Base-by-base conservation (phyloP, 2,888 invertebrate species). In the Graphium colonna region DNA sequence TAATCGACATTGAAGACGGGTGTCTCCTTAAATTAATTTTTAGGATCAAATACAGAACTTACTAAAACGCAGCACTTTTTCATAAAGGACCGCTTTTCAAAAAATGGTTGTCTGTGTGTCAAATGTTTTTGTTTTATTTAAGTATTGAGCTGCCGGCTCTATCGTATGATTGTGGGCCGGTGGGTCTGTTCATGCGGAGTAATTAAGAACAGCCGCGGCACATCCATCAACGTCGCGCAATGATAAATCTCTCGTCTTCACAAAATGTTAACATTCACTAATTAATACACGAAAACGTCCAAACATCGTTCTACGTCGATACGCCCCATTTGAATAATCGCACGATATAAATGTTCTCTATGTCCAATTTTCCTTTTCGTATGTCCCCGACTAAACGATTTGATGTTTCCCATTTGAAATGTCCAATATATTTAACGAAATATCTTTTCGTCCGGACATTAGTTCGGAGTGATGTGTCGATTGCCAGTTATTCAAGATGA, bases 151-250 rank as follows among this genome's bases (percentile, higher is more conserved):
- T 31, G 17, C 28, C 18, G 43, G 42, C 47, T 50, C 16, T 31
- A 41, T 40, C 12, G 38, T 48, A 54, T 56, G 56, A 51, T 38
- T 48, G 51, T 43, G 16, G 28, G 51, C 39, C 21, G 36, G 8
- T 31, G 9, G 9, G 55, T 58, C 54, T 60, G 57, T 59, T 52
- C 61, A 57, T 58, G 47, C 56, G 49, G 54, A 55, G 55, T 64
- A 62, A 62, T 67, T 65, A 64, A 59, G 60, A 59, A 59, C 45
- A 56, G 17, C 46, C 52, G 44, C 43, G 41, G 43, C 40, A 54
- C 63, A 65, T 73, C 63, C 46, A 62, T 73, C 73, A 71, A 62
- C 57, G 72, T 69, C 71, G 52, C 1, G 28, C 45, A 52, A 62
- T 62, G 63, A 68, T 67, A 67, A 67, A 68, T 73, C 54, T 62